Evolutionary conservation across 2,888 invertebrate genomes (phyloP), one percentile per base, ranked within the genome.

Genomic region (Lepidocyrtoides sp.): DNA sequence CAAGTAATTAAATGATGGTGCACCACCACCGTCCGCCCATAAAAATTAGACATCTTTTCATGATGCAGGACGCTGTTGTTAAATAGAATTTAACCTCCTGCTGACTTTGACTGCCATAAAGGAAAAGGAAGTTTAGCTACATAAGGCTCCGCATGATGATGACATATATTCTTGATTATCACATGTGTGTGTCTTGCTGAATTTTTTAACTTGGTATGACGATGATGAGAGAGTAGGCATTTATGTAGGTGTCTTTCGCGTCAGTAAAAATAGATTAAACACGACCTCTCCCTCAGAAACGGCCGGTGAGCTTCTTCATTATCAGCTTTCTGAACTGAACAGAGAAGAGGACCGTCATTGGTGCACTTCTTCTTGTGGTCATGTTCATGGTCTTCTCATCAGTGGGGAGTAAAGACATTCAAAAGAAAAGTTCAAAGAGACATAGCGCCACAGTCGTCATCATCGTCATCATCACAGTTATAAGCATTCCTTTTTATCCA

Each of bases 321-420:
- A 69, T 69, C 69, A 69, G 69, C 41, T 69, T 66, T n/a, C n/a
- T n/a, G 32, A 12, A 66, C 32, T 66, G 7, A 32, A 26, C 8
- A 26, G 8, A 26, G 32, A 66, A 66, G n/a, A 66, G 32, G 66
- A 32, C 66, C 69, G 41, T 36, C 32, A 14, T 66, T 26, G 14
- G 29, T 32, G 12, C 48, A 7, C 23, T 51, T 51, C 26, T 51
- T 51, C 32, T 51, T 17, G 32, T 84, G 69, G 69, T 84, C 84
- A 84, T 84, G 69, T 51, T 84, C 84, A 84, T 84, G 84, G 84
- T 8, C 51, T 48, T 57, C 84, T 44, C 66, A 66, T 17, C 83
- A 83, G 69, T 84, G 51, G 84, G 84, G 84, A 84, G 84, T 81
- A 81, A 81, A 41, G 81, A 60, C 81, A 81, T 81, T 77, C 54